Base-by-base conservation (phyloP, 2,797 vertebrate species). In the Fistularia tabacaria region DNA sequence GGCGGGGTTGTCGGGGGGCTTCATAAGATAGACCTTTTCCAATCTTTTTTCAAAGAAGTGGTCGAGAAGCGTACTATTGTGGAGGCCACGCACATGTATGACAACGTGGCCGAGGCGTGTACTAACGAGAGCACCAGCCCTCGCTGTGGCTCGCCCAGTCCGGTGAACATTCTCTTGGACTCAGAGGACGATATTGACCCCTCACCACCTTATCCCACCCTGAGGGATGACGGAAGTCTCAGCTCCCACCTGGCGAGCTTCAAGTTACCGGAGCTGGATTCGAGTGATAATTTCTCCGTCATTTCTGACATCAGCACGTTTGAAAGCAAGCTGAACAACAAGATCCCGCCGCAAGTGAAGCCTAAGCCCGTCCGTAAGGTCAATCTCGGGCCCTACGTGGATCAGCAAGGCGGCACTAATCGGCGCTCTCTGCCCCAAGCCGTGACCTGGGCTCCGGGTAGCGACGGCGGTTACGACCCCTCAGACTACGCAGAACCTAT, bases 11-110 rank as follows among this genome's bases (percentile, higher is more conserved):
- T 92, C 13, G 90, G 90, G 25, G 87, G 92, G 0, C 94, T 93
- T 66, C 92, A 93, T 66, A 93, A 93, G 66, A 92, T 96, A 49
- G 97, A 99, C 49, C 81, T 91, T 60, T 97, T 98, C 80, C 93
- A 95, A 39, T 65, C 91, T 0, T 99, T 98, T 66, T 90, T 99
- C 51, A 95, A 94, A 59, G 96, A 99, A 0, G 95, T 94, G 1
- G 73, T 93, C 53, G 97, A 98, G 69, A 95, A 95, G 69, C 94
- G 92, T 72, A 98, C 83, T 54, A 91, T 97, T 13, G 87, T 99
- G 0, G 97, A 99, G 71, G 96, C 96, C 11, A 86, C 95, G 0
- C 96, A 98, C 68, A 97, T 96, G 93, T 99, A 98, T n/a, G 97
- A 99, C 72, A 93, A 95, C 6, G 94, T 84, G 3, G 95, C 97